A percentile compares a stretch with the other conserved stretches of the same genome.
phyloP scores from a whole-genome alignment of 2,113 vertebrate genomes.

The Daboia siamensis region DNA sequence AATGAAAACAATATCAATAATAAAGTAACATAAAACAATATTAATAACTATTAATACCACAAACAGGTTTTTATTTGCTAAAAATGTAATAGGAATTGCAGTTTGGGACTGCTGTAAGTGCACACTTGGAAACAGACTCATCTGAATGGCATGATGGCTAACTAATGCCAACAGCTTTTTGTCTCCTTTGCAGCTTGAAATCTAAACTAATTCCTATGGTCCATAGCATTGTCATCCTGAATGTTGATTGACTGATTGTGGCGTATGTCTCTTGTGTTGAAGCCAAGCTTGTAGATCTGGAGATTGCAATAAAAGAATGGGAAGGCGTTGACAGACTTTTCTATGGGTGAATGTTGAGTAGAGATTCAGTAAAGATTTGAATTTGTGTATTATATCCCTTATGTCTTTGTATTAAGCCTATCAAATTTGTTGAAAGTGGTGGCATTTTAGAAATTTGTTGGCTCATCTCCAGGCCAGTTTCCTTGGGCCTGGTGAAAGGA shows the following conservation, averaged over 20 bases:
- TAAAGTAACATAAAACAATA: not conserved
- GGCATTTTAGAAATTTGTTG: not conserved
- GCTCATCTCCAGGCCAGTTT: not conserved
- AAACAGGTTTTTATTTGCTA: not conserved
- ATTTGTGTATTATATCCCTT: not conserved
- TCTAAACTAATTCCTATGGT: not conserved
- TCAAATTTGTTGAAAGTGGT: not conserved
- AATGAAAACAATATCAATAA: not conserved
- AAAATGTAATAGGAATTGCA: not conserved
- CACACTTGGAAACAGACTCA: not conserved
- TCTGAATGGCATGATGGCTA: not conserved
- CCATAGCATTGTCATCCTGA: not conserved
- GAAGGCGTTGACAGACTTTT: not conserved
- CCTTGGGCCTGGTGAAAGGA: not conserved
- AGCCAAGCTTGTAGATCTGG: not conserved
- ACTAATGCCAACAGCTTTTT: not conserved
- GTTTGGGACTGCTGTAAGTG: not conserved
- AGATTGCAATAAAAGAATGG: not conserved
- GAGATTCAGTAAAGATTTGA: not conserved
- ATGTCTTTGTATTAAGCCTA: not conserved
- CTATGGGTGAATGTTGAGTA: not conserved
- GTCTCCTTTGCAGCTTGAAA: not conserved
- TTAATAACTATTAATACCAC: not conserved
- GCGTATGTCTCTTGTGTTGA: not conserved
- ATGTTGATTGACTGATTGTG: not conserved